These are phyloP conservation scores for Thera obeliscata DNA, from an alignment of 2,888 invertebrate genomes.

Conservation along the genomic window DNA sequence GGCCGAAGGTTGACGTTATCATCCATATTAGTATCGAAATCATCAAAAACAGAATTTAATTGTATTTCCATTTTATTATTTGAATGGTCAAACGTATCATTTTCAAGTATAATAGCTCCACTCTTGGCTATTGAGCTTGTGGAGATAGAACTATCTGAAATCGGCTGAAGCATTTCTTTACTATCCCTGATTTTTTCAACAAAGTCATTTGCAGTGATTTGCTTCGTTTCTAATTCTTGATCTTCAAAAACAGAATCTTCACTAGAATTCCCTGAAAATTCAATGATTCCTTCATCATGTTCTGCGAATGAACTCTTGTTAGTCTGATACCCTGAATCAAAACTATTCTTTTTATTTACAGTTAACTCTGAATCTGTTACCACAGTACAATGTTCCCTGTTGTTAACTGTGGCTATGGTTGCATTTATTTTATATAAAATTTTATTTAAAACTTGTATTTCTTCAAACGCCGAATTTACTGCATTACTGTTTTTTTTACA, in stretches of 20 bases:
- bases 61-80: constrained; percentile 4
- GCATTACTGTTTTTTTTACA: neutral
- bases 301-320: constrained; percentile 19
- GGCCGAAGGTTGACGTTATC: neutral
- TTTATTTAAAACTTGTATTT: neutral
- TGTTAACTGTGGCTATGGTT: neutral
- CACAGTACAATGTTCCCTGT: neutral
- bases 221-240: neutral
- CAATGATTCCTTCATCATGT: constrained; percentile 13
- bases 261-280: constrained; percentile 11
- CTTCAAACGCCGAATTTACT: neutral
- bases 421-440: neutral
- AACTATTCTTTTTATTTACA: constrained; percentile 9
- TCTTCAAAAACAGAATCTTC: constrained; percentile 24
- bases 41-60: constrained; percentile 7
- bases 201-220: neutral
- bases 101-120: neutral
- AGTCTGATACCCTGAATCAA: constrained; percentile 22
- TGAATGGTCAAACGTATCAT: neutral
- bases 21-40: constrained; percentile 14
- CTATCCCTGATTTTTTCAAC: neutral
- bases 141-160: neutral
- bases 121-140: neutral
- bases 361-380: neutral
- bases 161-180: neutral